Evolutionary conservation across 2,113 vertebrate species (phyloP).

Genomic region (Mobula hypostoma): DNA sequence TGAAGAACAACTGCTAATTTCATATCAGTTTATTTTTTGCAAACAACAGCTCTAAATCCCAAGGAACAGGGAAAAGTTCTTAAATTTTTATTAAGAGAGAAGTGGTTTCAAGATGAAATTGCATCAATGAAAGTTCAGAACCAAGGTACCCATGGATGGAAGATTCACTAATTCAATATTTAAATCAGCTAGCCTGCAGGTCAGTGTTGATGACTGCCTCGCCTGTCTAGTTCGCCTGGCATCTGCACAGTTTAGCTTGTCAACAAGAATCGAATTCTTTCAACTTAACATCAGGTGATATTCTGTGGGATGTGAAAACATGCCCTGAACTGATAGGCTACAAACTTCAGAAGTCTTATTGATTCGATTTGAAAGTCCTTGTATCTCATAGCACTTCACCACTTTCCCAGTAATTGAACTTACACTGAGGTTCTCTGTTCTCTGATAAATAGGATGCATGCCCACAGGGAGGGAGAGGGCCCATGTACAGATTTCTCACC

Average conservation of each 20-base stretch:
- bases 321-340: background rate
- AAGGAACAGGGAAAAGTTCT: background rate
- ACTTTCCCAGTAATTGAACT: background rate
- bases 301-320: background rate
- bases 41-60: background rate
- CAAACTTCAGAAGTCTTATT: background rate
- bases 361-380: no score
- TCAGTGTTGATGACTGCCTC: background rate
- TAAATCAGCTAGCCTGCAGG: background rate
- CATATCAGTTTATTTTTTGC: background rate
- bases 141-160: background rate
- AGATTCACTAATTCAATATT: slow-evolving; percentile 13
- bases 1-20: background rate
- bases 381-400: background rate
- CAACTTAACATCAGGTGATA: background rate
- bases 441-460: background rate
- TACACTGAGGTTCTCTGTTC: background rate
- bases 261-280: background rate
- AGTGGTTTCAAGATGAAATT: background rate
- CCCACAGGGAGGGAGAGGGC: background rate
- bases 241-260: background rate
- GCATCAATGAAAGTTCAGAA: slow-evolving; percentile 1
- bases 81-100: background rate
- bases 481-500: background rate
- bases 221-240: background rate